Evolutionary conservation across 2,113 vertebrate species (phyloP).

Genomic region (Epinephelus fuscoguttatus): DNA sequence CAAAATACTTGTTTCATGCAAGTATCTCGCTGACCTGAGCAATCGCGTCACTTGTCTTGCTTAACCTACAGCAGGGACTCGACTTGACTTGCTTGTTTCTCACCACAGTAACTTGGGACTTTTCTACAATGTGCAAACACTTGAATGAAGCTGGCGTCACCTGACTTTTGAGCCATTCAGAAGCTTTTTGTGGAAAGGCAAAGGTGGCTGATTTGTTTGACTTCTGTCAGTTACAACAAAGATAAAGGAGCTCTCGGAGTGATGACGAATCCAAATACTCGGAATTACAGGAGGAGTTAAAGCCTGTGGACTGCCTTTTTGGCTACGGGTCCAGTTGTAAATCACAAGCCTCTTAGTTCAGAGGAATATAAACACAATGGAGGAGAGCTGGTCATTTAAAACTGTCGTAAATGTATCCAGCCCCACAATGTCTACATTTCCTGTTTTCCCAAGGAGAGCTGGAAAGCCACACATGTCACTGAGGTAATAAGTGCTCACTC

Average conservation of each 20-base stretch:
- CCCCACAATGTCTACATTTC: neutral
- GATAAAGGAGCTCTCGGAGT: neutral
- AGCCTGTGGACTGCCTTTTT: slow-evolving; percentile 30
- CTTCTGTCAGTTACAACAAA: neutral
- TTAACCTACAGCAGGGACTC: no score
- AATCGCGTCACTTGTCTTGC: no score
- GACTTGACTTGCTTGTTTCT: no score
- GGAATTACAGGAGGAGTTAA: slow-evolving; percentile 14
- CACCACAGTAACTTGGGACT: no score
- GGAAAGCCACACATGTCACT: slow-evolving; percentile 52
- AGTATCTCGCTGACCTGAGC: no score
- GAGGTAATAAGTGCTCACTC: slow-evolving; percentile 52
- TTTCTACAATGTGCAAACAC: neutral
- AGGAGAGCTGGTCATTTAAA: slow-evolving; percentile 13
- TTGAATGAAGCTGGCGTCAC: neutral
- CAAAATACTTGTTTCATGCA: no score
- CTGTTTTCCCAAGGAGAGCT: slow-evolving; percentile 46
- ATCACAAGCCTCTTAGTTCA: slow-evolving; percentile 42
- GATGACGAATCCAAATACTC: slow-evolving; percentile 8
- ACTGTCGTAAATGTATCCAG: slow-evolving; percentile 41
- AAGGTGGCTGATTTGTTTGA: neutral
- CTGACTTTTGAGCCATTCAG: neutral
- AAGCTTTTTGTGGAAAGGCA: neutral
- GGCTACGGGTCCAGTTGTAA: slow-evolving; percentile 13
- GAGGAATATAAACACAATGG: slow-evolving; percentile 52